These are phyloP conservation scores for Drosophila pseudotakahashii DNA, from an alignment of 2,888 invertebrate species.

Conservation along the genomic window DNA sequence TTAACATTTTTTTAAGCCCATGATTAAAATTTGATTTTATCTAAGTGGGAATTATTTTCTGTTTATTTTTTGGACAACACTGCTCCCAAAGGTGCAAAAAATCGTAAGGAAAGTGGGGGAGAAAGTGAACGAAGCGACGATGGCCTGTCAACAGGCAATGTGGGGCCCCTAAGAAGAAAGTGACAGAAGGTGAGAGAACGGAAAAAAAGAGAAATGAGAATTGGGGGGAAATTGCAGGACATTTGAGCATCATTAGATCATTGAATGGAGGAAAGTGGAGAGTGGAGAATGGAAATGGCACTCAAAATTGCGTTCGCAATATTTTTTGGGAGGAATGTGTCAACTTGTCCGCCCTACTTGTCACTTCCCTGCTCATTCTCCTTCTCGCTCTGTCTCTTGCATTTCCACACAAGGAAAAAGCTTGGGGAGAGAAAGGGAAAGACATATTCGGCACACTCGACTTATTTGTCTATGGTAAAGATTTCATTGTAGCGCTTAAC, in stretches of 20 bases:
- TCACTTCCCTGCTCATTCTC: not conserved
- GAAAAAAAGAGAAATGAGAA: not conserved
- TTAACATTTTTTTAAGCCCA: too few species aligned
- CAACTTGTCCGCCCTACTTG: not conserved
- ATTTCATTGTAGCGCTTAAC: not conserved
- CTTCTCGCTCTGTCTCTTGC: not conserved
- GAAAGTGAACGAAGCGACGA: constrained; percentile 2
- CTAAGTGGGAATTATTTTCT: not conserved
- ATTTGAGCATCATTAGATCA: constrained; percentile 6
- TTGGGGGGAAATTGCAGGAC: constrained; percentile 3
- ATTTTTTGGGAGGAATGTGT: constrained; percentile 1
- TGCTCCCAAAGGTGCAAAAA: not conserved
- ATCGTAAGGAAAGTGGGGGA: not conserved
- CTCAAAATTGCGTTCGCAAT: constrained; percentile 6
- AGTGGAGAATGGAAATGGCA: not conserved
- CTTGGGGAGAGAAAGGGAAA: not conserved
- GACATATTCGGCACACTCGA: not conserved
- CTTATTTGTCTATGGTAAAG: not conserved
- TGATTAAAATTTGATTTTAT: not conserved
- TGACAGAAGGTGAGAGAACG: constrained; percentile 4
- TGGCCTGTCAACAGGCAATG: constrained; percentile 3
- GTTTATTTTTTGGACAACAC: not conserved
- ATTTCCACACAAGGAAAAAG: not conserved
- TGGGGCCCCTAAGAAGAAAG: not conserved
- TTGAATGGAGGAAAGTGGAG: not conserved